Evolutionary conservation across 2,113 vertebrate genomes (phyloP), one percentile per base, ranked within the genome.

Genomic region (Cheirogaleus medius): DNA sequence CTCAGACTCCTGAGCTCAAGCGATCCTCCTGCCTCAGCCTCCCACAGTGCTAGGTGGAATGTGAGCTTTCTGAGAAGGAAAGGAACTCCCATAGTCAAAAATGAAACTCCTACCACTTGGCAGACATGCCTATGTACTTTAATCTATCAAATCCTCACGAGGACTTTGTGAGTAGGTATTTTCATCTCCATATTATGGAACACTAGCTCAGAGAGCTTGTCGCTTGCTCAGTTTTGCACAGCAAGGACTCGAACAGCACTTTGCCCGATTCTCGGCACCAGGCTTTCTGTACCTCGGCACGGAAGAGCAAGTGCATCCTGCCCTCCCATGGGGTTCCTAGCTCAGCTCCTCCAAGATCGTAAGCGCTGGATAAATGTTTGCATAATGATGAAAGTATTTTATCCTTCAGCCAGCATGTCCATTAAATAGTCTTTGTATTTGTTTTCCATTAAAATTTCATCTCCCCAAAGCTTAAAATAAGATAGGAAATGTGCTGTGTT

Each of bases 381-480:
- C 54, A 39, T 12, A 44, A 56, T n/a, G 87, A 89, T 15, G 29
- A 56, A 89, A 90, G 82, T 9, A 10, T 54, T 85, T 94, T 85
- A 66, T 74, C 76, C 76, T 94, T 39, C 47, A 54, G 84, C 80
- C 84, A 85, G 87, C 21, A 12, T 20, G 52, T 87, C 94, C 88
- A 83, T 93, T 94, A 90, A 60, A 69, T 27, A 81, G 81, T 52
- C 63, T 86, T 86, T 20, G 27, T 82, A 39, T 90, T 91, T 60
- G 78, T 89, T 97, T 93, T 95, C 82, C 71, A 78, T 73, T 82
- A 93, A 95, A 94, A 81, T 37, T 64, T 95, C 42, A 32, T 84
- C 91, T 96, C 76, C 76, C 44, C 73, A 64, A 90, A 94, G 73
- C 96, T 94, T 86, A 94, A 96, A 97, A 94, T 91, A 95, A 77